Conservation (phyloP, 92 coral and sea anemone genomes). For the Meandrina meandrites region DNA sequence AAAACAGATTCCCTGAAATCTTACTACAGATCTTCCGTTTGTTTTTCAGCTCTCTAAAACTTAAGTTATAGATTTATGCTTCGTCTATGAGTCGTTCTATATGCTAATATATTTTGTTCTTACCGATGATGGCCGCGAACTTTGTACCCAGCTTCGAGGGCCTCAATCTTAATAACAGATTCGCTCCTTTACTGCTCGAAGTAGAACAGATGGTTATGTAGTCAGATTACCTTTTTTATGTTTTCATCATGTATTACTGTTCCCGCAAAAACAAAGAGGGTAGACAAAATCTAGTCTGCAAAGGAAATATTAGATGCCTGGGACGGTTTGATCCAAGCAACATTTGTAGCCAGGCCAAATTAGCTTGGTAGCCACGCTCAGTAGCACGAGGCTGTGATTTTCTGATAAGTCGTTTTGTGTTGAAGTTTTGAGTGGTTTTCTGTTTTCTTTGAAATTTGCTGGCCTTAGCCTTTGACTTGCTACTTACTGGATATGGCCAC, state of each 20-base stretch:
- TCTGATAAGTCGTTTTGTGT: background rate
- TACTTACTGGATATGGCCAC: constrained; percentile 64
- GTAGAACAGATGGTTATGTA: background rate
- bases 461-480: background rate
- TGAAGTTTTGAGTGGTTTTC: background rate
- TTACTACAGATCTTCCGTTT: background rate
- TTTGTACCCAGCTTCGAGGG: background rate
- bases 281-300: background rate
- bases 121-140: background rate
- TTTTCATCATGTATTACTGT: background rate
- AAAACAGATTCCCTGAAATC: background rate
- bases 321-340: background rate
- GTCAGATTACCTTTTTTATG: background rate
- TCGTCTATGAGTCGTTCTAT: background rate
- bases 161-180: background rate
- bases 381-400: background rate
- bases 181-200: background rate
- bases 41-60: background rate
- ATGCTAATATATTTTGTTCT: background rate
- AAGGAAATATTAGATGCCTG: too few relatives aligned
- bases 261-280: background rate
- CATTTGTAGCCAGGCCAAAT: constrained; percentile 8
- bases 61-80: background rate
- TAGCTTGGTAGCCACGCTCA: constrained; percentile 24
- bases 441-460: background rate